Percentiles rank a stretch among this genome's conserved stretches.
phyloP scores from a whole-genome alignment of 2,113 vertebrate genomes.

The Phodopus roborovskii region DNA sequence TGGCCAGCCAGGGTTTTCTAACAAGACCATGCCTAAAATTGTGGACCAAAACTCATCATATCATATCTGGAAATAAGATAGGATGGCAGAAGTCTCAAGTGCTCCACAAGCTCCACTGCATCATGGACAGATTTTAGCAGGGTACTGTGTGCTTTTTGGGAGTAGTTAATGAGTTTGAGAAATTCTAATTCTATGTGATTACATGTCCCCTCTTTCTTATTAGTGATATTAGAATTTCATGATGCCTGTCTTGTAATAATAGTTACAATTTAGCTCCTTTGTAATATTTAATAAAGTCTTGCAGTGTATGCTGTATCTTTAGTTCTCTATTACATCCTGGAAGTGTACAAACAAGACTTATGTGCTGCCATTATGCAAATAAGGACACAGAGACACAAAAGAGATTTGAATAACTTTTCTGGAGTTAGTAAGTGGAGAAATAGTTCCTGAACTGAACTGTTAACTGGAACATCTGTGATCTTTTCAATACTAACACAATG shows the following conservation, averaged over 20 bases:
- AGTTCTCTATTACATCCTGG: not conserved
- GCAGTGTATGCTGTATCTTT: not conserved
- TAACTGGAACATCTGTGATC: not conserved
- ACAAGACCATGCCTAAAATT: not conserved
- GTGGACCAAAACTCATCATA: not conserved
- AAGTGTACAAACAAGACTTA: not conserved
- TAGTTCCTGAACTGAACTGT: not conserved
- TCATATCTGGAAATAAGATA: not conserved
- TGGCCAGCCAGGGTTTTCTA: not conserved
- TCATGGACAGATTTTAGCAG: not conserved
- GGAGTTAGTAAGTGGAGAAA: not conserved
- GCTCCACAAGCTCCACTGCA: not conserved
- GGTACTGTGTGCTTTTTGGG: not conserved
- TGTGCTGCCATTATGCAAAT: not conserved
- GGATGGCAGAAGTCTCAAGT: not conserved
- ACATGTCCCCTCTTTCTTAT: not conserved
- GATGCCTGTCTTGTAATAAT: not conserved
- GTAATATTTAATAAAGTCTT: constrained; percentile 21
- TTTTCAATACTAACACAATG: not conserved
- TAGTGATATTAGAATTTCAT: not conserved
- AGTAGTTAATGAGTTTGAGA: not conserved
- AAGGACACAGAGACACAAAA: not conserved
- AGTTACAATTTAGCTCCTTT: not conserved
- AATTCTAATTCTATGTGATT: not conserved
- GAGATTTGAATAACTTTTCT: not conserved